Evolutionary conservation across 2,888 invertebrate genomes (phyloP), one percentile per base, ranked within the genome.

Genomic region (Drosophila fulvimacula): DNA sequence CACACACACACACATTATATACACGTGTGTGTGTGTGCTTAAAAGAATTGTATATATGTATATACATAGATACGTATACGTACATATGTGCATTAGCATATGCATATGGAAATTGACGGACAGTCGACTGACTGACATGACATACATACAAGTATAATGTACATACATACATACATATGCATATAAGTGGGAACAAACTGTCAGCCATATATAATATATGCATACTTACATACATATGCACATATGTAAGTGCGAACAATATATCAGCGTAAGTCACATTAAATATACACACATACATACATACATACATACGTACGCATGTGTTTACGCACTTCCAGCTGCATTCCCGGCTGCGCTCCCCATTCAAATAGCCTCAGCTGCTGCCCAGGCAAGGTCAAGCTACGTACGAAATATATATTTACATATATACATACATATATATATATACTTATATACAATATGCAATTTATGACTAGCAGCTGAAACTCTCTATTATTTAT

Each of bases 61-160:
- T 39, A n/a, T 11, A n/a, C 1, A 24, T 27, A 27, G 2, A 27
- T 34, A 48, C 11, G 24, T 5, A 19, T 32, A 21, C 3, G 24
- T 39, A 32, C 7, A 24, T 15, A 24, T 24, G 17, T 32, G 32
- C 41, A 65, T 52, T 57, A 52, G 34, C 57, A 68, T 58, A 66
- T 66, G 38, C 53, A 69, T 67, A 60, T 68, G 67, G 69, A 62
- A 46, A 52, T 46, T 41, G 52, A 49, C 59, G 36, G 46, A 57
- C 56, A 53, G 39, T 59, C 36, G 57, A 9, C 51, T 60, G 55
- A 60, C 42, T 51, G 41, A 46, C 65, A 57, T 67, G 58, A 13
- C 13, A 21, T 34, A 3, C 13, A 39, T 39, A 39, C 10, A 17
- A 9, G 9, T 5, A 24, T 24, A 24, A 24, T 44, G 7, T 30